Percentiles rank a stretch among this genome's conserved stretches.
phyloP scores from a whole-genome alignment of 2,888 invertebrate genomes.

The Prenolepis imparis region DNA sequence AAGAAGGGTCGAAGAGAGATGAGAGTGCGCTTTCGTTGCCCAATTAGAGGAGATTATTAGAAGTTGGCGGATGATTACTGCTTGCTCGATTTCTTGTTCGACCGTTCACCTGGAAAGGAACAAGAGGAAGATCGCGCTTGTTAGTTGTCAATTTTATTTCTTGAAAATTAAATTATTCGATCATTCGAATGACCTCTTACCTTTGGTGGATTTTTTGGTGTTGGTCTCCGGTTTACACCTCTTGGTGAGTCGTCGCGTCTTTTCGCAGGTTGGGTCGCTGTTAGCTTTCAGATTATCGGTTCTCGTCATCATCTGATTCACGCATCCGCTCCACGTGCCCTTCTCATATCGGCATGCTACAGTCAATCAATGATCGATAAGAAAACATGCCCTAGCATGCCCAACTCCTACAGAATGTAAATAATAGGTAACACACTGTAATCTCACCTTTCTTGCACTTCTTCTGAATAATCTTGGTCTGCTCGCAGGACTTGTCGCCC shows the following conservation, averaged over 20 bases:
- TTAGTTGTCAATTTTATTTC: neutral
- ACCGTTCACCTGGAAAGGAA: conserved; percentile 81
- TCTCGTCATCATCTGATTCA: conserved; percentile 93
- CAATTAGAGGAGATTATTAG: conserved; percentile 62
- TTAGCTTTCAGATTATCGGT: conserved; percentile 93
- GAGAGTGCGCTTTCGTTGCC: conserved; percentile 75
- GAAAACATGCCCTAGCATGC: neutral
- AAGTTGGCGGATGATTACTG: conserved; percentile 77
- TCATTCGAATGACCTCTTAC: conserved; percentile 62
- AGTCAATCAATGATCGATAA: conserved; percentile 46
- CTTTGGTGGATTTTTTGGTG: conserved; percentile 83
- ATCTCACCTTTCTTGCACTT: conserved; percentile 95
- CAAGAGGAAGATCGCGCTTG: neutral
- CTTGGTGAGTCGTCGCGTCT: conserved; percentile 93
- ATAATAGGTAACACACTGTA: neutral
- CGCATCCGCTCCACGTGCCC: conserved; percentile 95
- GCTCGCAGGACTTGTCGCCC: conserved; percentile 93
- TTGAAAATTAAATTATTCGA: neutral
- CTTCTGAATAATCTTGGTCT: conserved; percentile 94
- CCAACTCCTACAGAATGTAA: neutral
- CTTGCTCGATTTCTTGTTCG: conserved; percentile 84
- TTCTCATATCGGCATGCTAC: conserved; percentile 96
- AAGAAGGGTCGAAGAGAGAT: conserved; percentile 63
- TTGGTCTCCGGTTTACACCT: conserved; percentile 90
- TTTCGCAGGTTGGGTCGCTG: conserved; percentile 94